Evolutionary conservation across 2,113 vertebrate species (phyloP).

Genomic region (Oryzias melastigma): DNA sequence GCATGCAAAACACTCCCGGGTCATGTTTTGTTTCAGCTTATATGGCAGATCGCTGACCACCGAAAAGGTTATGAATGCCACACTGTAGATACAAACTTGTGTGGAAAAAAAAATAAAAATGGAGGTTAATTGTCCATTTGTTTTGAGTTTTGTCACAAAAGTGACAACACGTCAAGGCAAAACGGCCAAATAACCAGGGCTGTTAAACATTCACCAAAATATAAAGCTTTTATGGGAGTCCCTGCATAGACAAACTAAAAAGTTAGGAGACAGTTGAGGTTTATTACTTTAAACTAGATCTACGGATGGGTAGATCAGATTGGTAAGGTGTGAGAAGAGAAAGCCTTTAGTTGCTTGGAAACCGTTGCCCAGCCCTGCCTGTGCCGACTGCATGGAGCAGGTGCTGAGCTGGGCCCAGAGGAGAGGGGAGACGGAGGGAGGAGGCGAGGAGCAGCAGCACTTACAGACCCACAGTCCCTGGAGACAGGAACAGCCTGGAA

Average conservation of each 20-base stretch:
- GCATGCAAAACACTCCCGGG: conserved; percentile 7
- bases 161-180: background rate
- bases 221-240: conserved; percentile 5
- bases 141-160: conserved; percentile 59
- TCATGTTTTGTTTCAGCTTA: conserved; percentile 5
- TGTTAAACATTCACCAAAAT: conserved; percentile 60
- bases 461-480: conserved; percentile 55
- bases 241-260: background rate
- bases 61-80: background rate
- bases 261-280: background rate
- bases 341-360: conserved; percentile 64
- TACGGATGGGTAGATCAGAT: background rate
- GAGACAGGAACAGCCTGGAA: conserved; percentile 67
- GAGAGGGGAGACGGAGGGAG: conserved; percentile 50
- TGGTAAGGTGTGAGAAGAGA: conserved; percentile 5
- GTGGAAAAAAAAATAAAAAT: background rate
- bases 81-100: background rate
- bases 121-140: background rate
- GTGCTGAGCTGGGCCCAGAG: conserved; percentile 71
- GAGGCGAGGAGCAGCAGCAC: conserved; percentile 35
- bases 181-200: background rate
- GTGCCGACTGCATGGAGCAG: conserved; percentile 66
- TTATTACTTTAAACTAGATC: background rate
- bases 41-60: conserved; percentile 30
- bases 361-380: conserved; percentile 53